These are phyloP conservation scores for Mastigias papua DNA, from an alignment of 30 jellyfish, hydroid and myxozoan species.

Conservation along the genomic window DNA sequence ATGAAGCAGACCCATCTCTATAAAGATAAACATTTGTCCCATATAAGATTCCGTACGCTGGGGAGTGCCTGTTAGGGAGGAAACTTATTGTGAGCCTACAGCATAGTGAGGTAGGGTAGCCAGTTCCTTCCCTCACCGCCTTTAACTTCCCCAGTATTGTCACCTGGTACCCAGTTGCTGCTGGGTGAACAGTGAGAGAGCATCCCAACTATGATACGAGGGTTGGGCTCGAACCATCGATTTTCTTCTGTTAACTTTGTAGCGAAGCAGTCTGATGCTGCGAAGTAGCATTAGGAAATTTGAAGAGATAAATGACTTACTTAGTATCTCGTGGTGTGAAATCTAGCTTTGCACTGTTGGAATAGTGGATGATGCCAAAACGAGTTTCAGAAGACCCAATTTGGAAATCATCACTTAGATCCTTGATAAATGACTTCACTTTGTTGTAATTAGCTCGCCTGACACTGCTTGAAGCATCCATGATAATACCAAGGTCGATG, in stretches of 20 bases:
- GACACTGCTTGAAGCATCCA: conserved; percentile 96
- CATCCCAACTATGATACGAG: too few species aligned
- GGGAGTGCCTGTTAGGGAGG: too few species aligned
- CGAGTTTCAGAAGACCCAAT: conserved; percentile 81
- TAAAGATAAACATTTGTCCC: too few species aligned
- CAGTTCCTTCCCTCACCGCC: too few species aligned
- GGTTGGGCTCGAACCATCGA: too few species aligned
- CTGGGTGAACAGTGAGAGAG: too few species aligned
- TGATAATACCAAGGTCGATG: conserved; percentile 83
- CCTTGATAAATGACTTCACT: conserved; percentile 72
- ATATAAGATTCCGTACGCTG: too few species aligned
- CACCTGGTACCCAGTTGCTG: too few species aligned
- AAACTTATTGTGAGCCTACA: too few species aligned
- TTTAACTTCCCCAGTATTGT: too few species aligned
- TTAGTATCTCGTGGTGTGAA: conserved; percentile 50
- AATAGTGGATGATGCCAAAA: conserved; percentile 84
- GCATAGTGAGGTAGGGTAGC: too few species aligned
- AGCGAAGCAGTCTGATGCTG: background rate
- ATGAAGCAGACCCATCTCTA: too few species aligned
- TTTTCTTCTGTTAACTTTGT: background rate
- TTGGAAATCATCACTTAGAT: conserved; percentile 69
- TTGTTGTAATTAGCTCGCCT: conserved; percentile 70
- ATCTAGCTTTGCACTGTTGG: conserved; percentile 71
- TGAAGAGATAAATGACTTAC: background rate
- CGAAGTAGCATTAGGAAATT: background rate